Conservation (phyloP, 1,140 invertebrate genomes). For the Halesus radiatus region DNA sequence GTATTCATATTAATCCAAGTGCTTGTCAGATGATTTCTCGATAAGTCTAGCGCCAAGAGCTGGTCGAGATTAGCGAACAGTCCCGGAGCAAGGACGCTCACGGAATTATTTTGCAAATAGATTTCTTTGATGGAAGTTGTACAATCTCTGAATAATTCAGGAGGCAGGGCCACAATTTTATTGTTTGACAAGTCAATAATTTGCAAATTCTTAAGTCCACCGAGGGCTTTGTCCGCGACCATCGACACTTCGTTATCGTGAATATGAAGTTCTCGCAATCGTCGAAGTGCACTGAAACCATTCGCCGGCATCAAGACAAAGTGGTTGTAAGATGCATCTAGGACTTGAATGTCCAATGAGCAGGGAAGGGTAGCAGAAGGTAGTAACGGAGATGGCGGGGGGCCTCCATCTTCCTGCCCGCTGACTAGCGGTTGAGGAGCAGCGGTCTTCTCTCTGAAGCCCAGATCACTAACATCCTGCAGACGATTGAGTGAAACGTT, state of each 20-base stretch:
- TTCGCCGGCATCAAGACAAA: constrained; percentile 84
- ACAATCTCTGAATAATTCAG: constrained; percentile 84
- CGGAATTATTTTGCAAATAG: constrained; percentile 90
- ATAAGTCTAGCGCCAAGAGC: constrained; percentile 88
- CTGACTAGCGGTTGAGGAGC: constrained; percentile 75
- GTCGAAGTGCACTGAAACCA: constrained; percentile 82
- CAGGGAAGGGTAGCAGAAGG: constrained; percentile 72
- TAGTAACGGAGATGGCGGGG: constrained; percentile 63
- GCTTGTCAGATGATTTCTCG: constrained; percentile 87
- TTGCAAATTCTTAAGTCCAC: constrained; percentile 82
- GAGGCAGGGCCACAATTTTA: constrained; percentile 88
- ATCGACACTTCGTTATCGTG: constrained; percentile 89
- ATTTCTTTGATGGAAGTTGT: constrained; percentile 86
- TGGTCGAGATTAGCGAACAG: constrained; percentile 88
- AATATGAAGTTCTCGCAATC: constrained; percentile 82
- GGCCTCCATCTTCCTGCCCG: constrained; percentile 66
- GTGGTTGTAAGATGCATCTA: constrained; percentile 89
- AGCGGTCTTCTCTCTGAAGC: constrained; percentile 75
- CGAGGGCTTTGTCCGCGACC: constrained; percentile 85
- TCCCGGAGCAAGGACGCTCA: constrained; percentile 83
- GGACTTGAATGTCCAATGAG: constrained; percentile 82
- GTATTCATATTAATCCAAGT: constrained; percentile 86
- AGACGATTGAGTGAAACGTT: constrained; percentile 89
- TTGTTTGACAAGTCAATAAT: constrained; percentile 89
- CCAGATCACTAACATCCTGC: constrained; percentile 86